phyloP scores from a whole-genome alignment of 2,113 vertebrate species.

The Suncus etruscus region DNA sequence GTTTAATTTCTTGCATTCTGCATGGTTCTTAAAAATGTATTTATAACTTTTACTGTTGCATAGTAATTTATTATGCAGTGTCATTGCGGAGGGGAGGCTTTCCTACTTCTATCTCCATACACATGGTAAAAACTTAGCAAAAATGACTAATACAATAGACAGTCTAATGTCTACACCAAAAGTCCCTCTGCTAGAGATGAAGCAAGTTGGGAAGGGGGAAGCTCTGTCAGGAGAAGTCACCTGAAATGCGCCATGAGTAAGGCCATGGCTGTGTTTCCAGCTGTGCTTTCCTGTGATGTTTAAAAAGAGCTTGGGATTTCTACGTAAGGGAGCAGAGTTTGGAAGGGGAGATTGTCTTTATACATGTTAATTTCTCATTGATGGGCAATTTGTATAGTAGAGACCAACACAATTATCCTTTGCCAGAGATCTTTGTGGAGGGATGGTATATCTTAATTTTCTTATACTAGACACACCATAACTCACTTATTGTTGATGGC shows the following conservation, averaged over 20 bases:
- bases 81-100: not conserved
- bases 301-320: not conserved
- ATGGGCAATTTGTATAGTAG: not conserved
- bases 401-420: not conserved
- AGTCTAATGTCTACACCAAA: not conserved
- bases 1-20: not conserved
- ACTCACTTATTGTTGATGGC: slow-evolving; percentile 4
- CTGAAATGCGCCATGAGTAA: not conserved
- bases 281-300: not conserved
- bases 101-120: not conserved
- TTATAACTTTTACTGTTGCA: not conserved
- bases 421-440: not conserved
- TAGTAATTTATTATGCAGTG: not conserved
- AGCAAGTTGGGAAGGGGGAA: not conserved
- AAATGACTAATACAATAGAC: not conserved
- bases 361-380: not conserved
- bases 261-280: not conserved
- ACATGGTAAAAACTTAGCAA: not conserved
- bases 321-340: not conserved
- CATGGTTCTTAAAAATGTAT: slow-evolving; percentile 39
- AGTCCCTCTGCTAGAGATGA: not conserved
- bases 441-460: not conserved
- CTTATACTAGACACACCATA: not conserved
- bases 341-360: not conserved
- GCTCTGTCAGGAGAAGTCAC: not conserved